phyloP scores from a whole-genome alignment of 2,797 vertebrate species.

The Acipenser transmontanus region DNA sequence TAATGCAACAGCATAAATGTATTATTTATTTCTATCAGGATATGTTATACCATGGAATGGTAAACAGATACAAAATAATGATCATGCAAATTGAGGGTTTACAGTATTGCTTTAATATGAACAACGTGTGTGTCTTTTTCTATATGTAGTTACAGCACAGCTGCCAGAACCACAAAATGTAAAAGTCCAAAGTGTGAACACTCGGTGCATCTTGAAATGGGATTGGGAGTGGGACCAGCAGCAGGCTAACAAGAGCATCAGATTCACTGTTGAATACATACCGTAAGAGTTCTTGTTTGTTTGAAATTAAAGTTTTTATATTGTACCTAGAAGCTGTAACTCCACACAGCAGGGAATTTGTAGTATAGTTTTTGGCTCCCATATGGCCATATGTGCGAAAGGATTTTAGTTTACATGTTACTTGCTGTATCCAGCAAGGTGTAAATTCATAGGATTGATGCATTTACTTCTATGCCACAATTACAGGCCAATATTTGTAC shows the following conservation, averaged over 20 bases:
- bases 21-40: too few relatives aligned
- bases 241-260: conserved; percentile 9
- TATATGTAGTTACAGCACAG: conserved; percentile 13
- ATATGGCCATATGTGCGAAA: neutral
- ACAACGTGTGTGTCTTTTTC: too few relatives aligned
- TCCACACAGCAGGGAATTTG: neutral
- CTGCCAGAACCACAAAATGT: conserved; percentile 32
- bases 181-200: conserved; percentile 47
- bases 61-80: too few relatives aligned
- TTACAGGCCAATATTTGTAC: too few relatives aligned
- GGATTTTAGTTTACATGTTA: too few relatives aligned
- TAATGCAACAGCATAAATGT: too few relatives aligned
- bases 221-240: conserved; percentile 25
- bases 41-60: too few relatives aligned
- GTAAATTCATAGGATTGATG: neutral
- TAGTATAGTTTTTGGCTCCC: neutral
- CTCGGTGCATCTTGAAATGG: conserved; percentile 48
- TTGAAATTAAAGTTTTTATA: neutral
- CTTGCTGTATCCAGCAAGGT: neutral
- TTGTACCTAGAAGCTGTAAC: neutral
- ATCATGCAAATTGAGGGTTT: neutral
- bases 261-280: conserved; percentile 46
- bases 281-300: conserved; percentile 33
- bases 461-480: neutral
- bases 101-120: neutral